Percentiles rank a stretch among this genome's conserved stretches.
Evolutionary conservation across 2,113 vertebrate species (phyloP).

Genomic region (Corvus hawaiiensis): DNA sequence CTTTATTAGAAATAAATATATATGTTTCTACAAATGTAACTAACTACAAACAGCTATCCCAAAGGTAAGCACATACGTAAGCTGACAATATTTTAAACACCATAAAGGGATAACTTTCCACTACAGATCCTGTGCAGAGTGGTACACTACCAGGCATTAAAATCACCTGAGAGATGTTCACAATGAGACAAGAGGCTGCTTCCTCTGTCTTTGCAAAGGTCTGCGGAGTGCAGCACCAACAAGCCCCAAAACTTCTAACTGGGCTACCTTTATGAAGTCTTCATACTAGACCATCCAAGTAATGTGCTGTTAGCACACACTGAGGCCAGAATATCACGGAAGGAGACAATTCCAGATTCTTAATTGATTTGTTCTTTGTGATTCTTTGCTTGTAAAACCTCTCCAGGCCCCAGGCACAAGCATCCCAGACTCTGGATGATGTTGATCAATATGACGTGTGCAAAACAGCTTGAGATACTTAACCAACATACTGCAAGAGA

Average conservation of each 20-base stretch:
- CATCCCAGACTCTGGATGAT: not conserved
- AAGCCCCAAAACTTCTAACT: not conserved
- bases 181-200: not conserved
- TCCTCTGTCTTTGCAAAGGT: not conserved
- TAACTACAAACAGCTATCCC: not conserved
- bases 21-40: not conserved
- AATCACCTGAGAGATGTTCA: not conserved
- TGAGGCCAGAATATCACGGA: not conserved
- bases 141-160: not conserved
- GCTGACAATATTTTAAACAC: not conserved
- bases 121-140: not conserved
- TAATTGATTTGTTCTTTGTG: not conserved
- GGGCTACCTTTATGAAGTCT: not conserved
- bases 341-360: not conserved
- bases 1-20: not conserved
- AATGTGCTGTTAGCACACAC: not conserved
- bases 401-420: not conserved
- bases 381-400: not conserved
- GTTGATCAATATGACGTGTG: not conserved
- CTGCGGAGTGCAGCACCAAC: not conserved
- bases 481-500: not conserved
- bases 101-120: not conserved
- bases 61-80: not conserved
- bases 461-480: not conserved
- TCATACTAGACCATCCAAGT: fast-evolving